Conservation (phyloP, 1,140 invertebrate genomes). For the Hirudo medicinalis region DNA sequence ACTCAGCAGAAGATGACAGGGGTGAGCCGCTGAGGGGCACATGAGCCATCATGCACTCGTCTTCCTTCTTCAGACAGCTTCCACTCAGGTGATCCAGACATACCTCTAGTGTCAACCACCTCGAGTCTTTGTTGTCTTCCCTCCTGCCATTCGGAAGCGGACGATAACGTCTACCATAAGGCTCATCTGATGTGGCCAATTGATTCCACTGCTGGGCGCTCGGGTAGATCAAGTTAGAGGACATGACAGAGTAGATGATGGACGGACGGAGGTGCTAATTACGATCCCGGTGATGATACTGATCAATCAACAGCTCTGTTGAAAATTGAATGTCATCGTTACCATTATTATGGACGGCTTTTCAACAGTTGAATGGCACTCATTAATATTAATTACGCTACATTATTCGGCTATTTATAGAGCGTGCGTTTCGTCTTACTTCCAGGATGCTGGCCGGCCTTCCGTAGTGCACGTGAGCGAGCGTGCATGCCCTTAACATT, state of each 20-base stretch:
- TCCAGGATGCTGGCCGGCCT: too few relatives aligned
- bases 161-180: too few relatives aligned
- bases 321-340: neutral
- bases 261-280: neutral
- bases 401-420: too few relatives aligned
- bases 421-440: too few relatives aligned
- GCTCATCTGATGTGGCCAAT: too few relatives aligned
- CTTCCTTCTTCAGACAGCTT: neutral
- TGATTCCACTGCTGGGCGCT: neutral
- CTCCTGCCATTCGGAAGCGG: neutral
- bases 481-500: too few relatives aligned
- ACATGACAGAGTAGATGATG: neutral
- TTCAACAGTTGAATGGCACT: too few relatives aligned
- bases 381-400: too few relatives aligned
- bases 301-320: neutral
- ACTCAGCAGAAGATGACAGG: neutral
- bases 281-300: neutral
- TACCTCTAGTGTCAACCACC: constrained; percentile 2
- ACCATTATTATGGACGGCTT: constrained; percentile 2
- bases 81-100: neutral
- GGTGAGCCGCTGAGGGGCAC: too few relatives aligned
- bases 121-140: neutral
- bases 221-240: neutral
- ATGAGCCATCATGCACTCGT: neutral
- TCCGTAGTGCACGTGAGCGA: too few relatives aligned